Base-by-base conservation (phyloP, 2,113 vertebrate species). In the Aepyceros melampus region DNA sequence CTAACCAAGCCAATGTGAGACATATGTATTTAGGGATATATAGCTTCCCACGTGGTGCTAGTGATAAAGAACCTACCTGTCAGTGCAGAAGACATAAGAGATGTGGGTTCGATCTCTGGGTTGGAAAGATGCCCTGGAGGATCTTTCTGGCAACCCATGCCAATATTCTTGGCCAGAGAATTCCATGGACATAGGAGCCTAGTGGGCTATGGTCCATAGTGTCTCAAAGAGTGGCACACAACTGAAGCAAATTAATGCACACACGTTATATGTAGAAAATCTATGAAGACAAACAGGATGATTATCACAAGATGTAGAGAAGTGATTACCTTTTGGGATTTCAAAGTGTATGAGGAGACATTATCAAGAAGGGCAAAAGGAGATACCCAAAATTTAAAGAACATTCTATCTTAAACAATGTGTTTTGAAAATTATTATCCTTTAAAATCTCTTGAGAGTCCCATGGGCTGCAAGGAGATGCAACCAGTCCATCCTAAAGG, bases 31-130 rank as follows among this genome's bases (percentile, higher is more conserved):
- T 84, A 67, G 2, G 27, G 11, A 43, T 29, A 15, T 49, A 58
- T 10, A 53, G 23, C 23, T 76, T 43, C 23, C 40, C 71, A 76
- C 6, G 36, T 14, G 21, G 21, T 40, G 36, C 23, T 76, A 43
- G 23, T 43, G 71, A 25, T 76, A 25, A 76, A 43, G 21, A 74
- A 76, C 23, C 71, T 11, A 13, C 6, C 40, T 27, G 6, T 76
- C 40, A 43, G 23, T 27, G 36, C 71, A 76, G 71, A 43, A 76
- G 36, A 76, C 12, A 76, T 43, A 14, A 14, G 36, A 43, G 71
- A 76, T 27, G 71, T 43, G 71, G 71, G 23, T 76, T 43, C 0
- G 0, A 76, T 2, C 23, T 36, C 12, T 7, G 36, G 40, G 36
- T 76, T 76, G 71, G 71, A 43, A 76, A 43, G 6, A 15, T 43